Percentiles rank a stretch among this genome's conserved stretches.
Conservation (phyloP, 2,797 vertebrate genomes). For the Kryptopterus vitreolus region DNA sequence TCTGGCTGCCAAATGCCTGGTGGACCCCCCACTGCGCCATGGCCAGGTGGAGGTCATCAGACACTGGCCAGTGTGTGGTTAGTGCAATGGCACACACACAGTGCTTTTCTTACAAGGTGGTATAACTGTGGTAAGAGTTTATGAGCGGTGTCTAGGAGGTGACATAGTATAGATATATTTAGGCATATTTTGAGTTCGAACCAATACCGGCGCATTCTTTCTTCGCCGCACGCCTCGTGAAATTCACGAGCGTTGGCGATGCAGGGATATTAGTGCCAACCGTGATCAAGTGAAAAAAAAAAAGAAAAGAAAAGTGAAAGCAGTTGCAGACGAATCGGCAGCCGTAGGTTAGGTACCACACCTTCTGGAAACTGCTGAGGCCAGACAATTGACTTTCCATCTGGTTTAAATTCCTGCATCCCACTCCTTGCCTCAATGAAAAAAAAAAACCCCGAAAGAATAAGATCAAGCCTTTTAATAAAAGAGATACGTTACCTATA, state of each 20-base stretch:
- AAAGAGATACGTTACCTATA: constrained; percentile 15
- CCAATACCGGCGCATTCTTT: constrained; percentile 2
- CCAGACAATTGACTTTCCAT: constrained; percentile 61
- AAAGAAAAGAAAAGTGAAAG: too few relatives aligned
- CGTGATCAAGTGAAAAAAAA: not conserved
- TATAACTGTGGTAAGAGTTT: constrained; percentile 17
- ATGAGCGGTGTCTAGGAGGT: constrained; percentile 22
- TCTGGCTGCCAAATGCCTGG: constrained; percentile 69
- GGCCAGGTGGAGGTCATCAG: constrained; percentile 58
- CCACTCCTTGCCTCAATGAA: constrained; percentile 54
- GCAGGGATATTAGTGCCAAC: constrained; percentile 15
- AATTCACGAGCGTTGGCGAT: not conserved
- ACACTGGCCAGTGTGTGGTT: constrained; percentile 30
- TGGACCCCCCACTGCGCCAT: constrained; percentile 32
- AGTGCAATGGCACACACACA: constrained; percentile 21
- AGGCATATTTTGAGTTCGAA: constrained; percentile 4
- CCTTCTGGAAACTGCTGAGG: constrained; percentile 70
- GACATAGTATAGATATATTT: not conserved
- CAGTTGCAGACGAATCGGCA: constrained; percentile 17
- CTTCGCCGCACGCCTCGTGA: constrained; percentile 6
- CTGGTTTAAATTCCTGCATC: constrained; percentile 37
- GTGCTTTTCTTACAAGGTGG: constrained; percentile 3
- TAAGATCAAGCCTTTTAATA: constrained; percentile 37
- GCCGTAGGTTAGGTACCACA: constrained; percentile 48
- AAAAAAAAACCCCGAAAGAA: constrained; percentile 34